phyloP scores from a whole-genome alignment of 2,113 vertebrate genomes.

The Rhinichthys klamathensis region DNA sequence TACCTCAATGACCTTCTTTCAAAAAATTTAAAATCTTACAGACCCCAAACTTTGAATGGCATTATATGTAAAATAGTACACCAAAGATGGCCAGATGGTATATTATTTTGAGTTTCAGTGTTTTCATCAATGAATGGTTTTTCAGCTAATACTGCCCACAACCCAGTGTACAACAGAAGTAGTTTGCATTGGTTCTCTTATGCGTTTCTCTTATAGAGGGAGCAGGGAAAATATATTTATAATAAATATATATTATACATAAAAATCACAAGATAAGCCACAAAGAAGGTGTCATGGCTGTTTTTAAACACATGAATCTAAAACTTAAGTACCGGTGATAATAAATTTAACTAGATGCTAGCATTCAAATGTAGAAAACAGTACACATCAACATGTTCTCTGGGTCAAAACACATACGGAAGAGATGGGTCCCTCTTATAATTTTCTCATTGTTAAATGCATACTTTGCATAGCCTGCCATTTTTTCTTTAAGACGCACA shows the following conservation, averaged over 20 bases:
- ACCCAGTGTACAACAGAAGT: background rate
- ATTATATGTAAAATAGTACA: background rate
- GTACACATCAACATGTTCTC: too few relatives aligned
- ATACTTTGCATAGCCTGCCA: background rate
- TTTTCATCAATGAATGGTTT: background rate
- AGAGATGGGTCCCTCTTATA: background rate
- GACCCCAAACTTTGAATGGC: background rate
- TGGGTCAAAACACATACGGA: background rate
- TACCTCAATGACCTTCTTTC: background rate
- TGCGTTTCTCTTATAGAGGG: background rate
- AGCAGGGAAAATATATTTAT: background rate
- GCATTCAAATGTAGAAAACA: too few relatives aligned
- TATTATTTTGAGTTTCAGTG: background rate
- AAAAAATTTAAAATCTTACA: background rate
- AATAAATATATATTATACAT: too few relatives aligned
- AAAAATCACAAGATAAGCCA: background rate
- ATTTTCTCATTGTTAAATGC: background rate
- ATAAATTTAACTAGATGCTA: background rate
- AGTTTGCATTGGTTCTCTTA: background rate
- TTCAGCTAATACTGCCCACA: background rate
- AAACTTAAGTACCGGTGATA: background rate
- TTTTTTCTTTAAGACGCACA: background rate
- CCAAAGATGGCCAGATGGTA: background rate
- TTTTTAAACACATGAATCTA: background rate
- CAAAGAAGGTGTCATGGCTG: background rate